Conservation (phyloP, 2,888 invertebrate species). For the Synergus japonicus region DNA sequence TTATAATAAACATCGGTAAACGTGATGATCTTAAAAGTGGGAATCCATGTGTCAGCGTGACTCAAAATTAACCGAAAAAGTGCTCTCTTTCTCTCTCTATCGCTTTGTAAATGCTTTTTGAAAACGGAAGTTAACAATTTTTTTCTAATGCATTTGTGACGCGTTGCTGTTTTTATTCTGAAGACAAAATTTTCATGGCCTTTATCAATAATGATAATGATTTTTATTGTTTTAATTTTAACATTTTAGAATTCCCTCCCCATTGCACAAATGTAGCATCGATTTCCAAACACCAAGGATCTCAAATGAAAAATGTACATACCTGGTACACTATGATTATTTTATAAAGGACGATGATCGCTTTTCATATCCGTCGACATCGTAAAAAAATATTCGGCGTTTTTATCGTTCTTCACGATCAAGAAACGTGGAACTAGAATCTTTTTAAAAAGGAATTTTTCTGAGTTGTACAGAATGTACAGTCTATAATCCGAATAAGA, state of each 20-base stretch:
- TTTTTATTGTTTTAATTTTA: neutral
- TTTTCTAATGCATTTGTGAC: neutral
- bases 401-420: constrained; percentile 13
- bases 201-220: neutral
- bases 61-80: constrained; percentile 17
- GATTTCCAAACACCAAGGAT: constrained; percentile 24
- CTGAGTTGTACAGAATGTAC: constrained; percentile 30
- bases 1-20: neutral
- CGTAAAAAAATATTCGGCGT: constrained; percentile 26
- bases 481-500: neutral
- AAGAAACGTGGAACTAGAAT: neutral
- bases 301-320: constrained; percentile 19
- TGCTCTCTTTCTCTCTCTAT: constrained; percentile 15
- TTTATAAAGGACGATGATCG: constrained; percentile 26
- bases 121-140: neutral
- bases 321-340: constrained; percentile 21
- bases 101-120: constrained; percentile 29
- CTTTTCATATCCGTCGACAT: constrained; percentile 30
- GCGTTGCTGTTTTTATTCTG: neutral
- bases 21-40: constrained; percentile 12
- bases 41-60: constrained; percentile 1
- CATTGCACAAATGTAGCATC: constrained; percentile 12
- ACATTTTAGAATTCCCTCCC: constrained; percentile 14
- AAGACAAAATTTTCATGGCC: neutral
- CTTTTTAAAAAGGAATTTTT: neutral